phyloP scores from a whole-genome alignment of 2,888 invertebrate species.

The Acleris laterana region DNA sequence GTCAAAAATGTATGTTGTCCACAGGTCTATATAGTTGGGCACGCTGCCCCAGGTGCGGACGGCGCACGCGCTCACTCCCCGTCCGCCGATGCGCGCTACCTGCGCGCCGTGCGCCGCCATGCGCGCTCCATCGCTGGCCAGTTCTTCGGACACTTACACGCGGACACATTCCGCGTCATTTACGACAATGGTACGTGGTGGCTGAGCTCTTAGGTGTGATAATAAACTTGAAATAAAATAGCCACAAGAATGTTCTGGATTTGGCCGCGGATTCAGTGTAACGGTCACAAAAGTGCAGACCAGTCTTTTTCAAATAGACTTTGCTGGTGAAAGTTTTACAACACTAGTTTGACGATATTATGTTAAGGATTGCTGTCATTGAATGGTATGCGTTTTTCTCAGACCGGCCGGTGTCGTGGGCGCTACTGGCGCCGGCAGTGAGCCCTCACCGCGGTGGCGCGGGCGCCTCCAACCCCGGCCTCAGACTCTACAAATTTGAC shows the following conservation, averaged over 20 bases:
- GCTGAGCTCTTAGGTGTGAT: too few relatives aligned
- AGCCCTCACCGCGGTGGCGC: constrained; percentile 92
- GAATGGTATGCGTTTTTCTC: constrained; percentile 41
- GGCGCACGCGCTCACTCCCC: constrained; percentile 90
- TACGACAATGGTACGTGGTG: constrained; percentile 88
- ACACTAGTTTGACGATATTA: too few relatives aligned
- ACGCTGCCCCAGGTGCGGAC: constrained; percentile 95
- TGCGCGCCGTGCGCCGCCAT: constrained; percentile 89
- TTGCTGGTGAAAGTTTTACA: too few relatives aligned
- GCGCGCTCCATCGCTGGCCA: constrained; percentile 94
- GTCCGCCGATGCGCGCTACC: constrained; percentile 90
- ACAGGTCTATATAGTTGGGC: constrained; percentile 95
- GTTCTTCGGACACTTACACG: constrained; percentile 96
- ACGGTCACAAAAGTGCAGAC: too few relatives aligned
- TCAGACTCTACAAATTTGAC: constrained; percentile 95
- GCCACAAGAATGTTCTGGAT: too few relatives aligned
- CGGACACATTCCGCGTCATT: constrained; percentile 94
- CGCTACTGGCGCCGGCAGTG: constrained; percentile 94
- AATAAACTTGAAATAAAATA: too few relatives aligned
- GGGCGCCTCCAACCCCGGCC: constrained; percentile 93
- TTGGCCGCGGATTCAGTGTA: too few relatives aligned
- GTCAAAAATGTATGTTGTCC: constrained; percentile 18
- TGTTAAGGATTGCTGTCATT: background rate
- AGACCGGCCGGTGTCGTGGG: constrained; percentile 94
- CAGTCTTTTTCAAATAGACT: too few relatives aligned